Conservation (phyloP, 2,113 vertebrate species). For the Ophiodon elongatus region DNA sequence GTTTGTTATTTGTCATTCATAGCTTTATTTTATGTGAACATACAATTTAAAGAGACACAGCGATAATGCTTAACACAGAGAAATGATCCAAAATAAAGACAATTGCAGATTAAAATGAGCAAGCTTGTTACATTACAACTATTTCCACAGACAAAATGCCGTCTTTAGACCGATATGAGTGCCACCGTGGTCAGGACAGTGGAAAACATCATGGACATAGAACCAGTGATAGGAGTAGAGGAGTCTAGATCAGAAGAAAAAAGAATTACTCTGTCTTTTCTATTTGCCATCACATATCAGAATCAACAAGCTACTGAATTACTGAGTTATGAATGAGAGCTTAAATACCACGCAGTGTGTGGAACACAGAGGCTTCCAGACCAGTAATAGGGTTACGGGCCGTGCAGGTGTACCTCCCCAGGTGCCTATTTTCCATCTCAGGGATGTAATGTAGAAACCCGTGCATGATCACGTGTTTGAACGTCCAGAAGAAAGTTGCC, state of each 20-base stretch:
- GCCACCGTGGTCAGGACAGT: conserved; percentile 29
- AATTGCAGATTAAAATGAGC: not conserved
- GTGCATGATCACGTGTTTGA: not conserved
- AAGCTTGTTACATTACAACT: not conserved
- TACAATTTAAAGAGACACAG: not conserved
- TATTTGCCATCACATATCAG: not conserved
- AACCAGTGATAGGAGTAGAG: conserved; percentile 21
- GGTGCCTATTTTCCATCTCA: conserved; percentile 25
- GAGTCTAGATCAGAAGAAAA: conserved; percentile 57
- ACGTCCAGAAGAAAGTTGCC: conserved; percentile 47
- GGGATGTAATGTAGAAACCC: not conserved
- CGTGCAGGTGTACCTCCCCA: conserved; percentile 53
- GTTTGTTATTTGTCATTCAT: not conserved
- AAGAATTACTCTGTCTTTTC: conserved; percentile 42
- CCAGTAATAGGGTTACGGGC: conserved; percentile 41
- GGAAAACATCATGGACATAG: conserved; percentile 52
- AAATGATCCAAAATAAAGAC: not conserved
- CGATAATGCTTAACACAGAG: not conserved
- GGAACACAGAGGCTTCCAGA: conserved; percentile 17
- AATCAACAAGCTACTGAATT: not conserved
- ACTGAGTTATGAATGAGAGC: not conserved
- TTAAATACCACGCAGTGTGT: conserved; percentile 51
- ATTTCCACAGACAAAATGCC: conserved; percentile 7
- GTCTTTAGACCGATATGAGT: conserved; percentile 29
- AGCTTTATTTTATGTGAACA: not conserved